A percentile compares a stretch with the other conserved stretches of the same genome.
phyloP scores from a whole-genome alignment of 2,113 vertebrate species.

The Porphyrio hochstetteri region DNA sequence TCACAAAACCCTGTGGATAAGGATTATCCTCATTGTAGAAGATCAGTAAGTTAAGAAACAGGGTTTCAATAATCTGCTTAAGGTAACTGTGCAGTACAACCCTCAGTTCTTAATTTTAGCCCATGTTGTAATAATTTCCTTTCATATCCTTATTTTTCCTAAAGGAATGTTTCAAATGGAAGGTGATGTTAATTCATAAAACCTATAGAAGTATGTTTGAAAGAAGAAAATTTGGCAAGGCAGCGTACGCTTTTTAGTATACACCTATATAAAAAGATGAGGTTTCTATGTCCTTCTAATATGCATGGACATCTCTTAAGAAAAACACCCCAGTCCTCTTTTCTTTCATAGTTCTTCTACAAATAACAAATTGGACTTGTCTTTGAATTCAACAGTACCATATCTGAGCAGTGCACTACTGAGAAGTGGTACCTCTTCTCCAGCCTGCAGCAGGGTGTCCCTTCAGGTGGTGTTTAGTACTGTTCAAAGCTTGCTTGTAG shows the following conservation, averaged over 20 bases:
- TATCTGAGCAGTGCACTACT: background rate
- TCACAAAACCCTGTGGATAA: constrained; percentile 47
- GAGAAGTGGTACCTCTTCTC: background rate
- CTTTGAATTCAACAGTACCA: background rate
- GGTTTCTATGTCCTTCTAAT: background rate
- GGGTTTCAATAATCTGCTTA: constrained; percentile 38
- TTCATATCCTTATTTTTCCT: background rate
- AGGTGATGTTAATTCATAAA: background rate
- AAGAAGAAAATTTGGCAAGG: background rate
- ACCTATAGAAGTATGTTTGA: background rate
- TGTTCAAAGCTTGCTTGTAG: background rate
- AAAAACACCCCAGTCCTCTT: background rate
- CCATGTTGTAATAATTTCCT: background rate
- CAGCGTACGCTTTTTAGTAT: background rate
- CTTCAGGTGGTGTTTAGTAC: background rate
- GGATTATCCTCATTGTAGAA: constrained; percentile 45
- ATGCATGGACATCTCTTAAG: background rate
- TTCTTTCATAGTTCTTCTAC: background rate
- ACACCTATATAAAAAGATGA: background rate
- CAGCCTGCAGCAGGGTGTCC: background rate
- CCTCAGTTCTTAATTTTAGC: constrained; percentile 6
- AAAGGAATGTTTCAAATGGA: background rate
- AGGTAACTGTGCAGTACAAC: background rate
- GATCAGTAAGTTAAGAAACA: constrained; percentile 38
- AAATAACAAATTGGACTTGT: background rate